Conservation (phyloP, 2,888 invertebrate species). For the Neoscelio sp. region DNA sequence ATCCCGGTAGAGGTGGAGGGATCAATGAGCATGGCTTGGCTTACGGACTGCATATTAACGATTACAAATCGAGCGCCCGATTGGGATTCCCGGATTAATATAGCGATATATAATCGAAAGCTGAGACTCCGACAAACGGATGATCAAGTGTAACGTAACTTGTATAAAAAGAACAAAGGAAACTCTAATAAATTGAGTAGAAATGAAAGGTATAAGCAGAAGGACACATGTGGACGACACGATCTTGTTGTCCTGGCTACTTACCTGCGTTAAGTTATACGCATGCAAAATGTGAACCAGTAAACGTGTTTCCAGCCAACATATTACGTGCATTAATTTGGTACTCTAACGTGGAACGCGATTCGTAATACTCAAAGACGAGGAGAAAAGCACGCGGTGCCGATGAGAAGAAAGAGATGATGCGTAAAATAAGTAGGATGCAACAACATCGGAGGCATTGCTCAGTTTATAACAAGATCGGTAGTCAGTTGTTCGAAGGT, state of each 20-base stretch:
- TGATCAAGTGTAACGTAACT: slow-evolving; percentile 57
- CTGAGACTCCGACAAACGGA: slow-evolving; percentile 75
- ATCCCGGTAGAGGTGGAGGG: slow-evolving; percentile 49
- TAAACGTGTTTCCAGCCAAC: slow-evolving; percentile 80
- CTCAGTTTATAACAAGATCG: slow-evolving; percentile 52
- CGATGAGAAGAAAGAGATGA: slow-evolving; percentile 18
- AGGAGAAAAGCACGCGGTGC: slow-evolving; percentile 23
- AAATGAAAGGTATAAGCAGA: slow-evolving; percentile 46
- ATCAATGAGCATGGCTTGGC: slow-evolving; percentile 64
- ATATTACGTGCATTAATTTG: slow-evolving; percentile 82
- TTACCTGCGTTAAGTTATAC: slow-evolving; percentile 76
- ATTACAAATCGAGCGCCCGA: slow-evolving; percentile 81
- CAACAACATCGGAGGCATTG: slow-evolving; percentile 29
- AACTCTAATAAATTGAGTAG: slow-evolving; percentile 54
- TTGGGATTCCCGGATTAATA: slow-evolving; percentile 80
- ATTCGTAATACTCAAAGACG: slow-evolving; percentile 77
- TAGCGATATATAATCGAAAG: slow-evolving; percentile 81
- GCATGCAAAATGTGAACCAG: slow-evolving; percentile 77
- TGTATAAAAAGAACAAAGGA: slow-evolving; percentile 53
- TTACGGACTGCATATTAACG: slow-evolving; percentile 76
- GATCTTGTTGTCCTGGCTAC: slow-evolving; percentile 62
- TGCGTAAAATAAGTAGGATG: not conserved
- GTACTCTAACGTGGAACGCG: slow-evolving; percentile 77
- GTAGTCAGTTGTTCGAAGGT: slow-evolving; percentile 70
- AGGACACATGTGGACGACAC: slow-evolving; percentile 52